Evolutionary conservation across 2,113 vertebrate species (phyloP), one percentile per base, ranked within the genome.

Genomic region (Spheniscus mendiculus): DNA sequence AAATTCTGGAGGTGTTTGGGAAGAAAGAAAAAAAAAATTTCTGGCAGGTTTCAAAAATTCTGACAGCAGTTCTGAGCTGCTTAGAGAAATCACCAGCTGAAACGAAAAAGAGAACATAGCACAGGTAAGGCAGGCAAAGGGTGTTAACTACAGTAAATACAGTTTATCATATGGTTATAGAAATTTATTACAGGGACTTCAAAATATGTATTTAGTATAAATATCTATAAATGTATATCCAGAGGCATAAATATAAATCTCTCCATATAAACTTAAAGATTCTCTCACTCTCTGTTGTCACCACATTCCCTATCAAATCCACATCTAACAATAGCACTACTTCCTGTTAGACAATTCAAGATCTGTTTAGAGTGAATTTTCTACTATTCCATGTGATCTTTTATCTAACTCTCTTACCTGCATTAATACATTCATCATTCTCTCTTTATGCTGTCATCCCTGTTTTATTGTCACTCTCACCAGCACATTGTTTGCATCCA

Each of bases 221-320:
- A 96, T 95, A 95, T 89, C 95, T 93, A 82, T 97, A 94, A 95
- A 93, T 95, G 86, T 95, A 38, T 93, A 95, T 91, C 45, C 65
- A 91, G 74, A 85, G 67, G 42, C 78, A 88, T 97, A 94, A 96
- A 96, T 87, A 97, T 96, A 96, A 96, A 96, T 96, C 70, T 96
- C 25, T 92, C 27, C 53, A 27, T 22, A 88, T 70, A 90, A 91
- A 87, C 32, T 32, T 53, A 85, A 65, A 93, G 53, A 69, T 89
- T 96, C 70, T 90, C 86, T 89, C 65, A n/a, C 77, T 79, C 49
- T 73, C 80, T 87, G 71, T 95, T 95, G 95, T 94, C 94, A 96
- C 78, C 42, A 86, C 76, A 47, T 86, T 93, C 94, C 59, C 59
- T 91, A 63, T 83, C 74, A 83, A 88, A 96, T 55, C 67, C 36